Evolutionary conservation across 2,797 vertebrate genomes (phyloP).

Genomic region (Pseudochaenichthys georgianus): DNA sequence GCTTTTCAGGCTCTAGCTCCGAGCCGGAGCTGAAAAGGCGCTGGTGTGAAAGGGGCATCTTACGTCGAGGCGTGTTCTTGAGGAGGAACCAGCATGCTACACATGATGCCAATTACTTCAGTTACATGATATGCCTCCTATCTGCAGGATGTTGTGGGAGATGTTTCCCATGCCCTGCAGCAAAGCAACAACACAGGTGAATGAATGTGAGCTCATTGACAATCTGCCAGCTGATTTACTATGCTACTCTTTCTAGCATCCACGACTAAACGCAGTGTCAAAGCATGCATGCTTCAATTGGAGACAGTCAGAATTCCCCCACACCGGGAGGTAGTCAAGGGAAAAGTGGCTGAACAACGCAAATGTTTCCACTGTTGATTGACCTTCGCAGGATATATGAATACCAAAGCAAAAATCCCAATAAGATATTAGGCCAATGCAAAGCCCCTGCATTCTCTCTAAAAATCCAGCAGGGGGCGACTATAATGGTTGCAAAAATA

Average conservation of each 20-base stretch:
- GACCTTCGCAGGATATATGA: not conserved
- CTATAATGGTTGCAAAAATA: too few species aligned
- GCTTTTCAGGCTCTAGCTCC: too few species aligned
- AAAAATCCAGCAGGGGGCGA: too few species aligned
- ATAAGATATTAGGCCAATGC: not conserved
- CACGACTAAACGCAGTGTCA: not conserved
- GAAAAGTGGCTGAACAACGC: not conserved
- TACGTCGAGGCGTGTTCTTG: too few species aligned
- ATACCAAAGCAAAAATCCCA: not conserved
- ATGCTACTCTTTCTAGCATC: slow-evolving; percentile 3
- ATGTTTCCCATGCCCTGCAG: slow-evolving; percentile 33
- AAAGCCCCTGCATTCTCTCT: too few species aligned
- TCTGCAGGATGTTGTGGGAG: slow-evolving; percentile 64
- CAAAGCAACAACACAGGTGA: slow-evolving; percentile 32
- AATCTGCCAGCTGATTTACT: slow-evolving; percentile 19
- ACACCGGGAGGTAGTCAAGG: not conserved
- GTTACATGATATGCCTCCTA: slow-evolving; percentile 47
- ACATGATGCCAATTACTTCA: slow-evolving; percentile 52
- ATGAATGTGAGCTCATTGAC: slow-evolving; percentile 31
- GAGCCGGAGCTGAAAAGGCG: too few species aligned
- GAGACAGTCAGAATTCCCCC: not conserved
- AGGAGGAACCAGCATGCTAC: slow-evolving; percentile 41
- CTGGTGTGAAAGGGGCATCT: too few species aligned
- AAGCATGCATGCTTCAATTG: slow-evolving; percentile 9
- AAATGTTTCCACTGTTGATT: not conserved